phyloP scores from a whole-genome alignment of 2,888 invertebrate species.

The Synergus gifuensis region DNA sequence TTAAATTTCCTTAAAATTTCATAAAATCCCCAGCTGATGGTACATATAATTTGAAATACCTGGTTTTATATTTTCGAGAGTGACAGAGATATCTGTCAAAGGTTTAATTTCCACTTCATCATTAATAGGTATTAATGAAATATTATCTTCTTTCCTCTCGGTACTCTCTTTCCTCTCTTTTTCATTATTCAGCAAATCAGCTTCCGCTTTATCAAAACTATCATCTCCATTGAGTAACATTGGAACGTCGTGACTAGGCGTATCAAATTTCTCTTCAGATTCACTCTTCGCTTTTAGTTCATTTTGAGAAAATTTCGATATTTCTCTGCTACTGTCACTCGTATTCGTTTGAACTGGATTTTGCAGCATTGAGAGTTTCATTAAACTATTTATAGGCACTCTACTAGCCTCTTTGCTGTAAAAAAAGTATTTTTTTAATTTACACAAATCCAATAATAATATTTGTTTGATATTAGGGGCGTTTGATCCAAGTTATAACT shows the following conservation, averaged over 20 bases:
- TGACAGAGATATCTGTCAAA: slow-evolving; percentile 85
- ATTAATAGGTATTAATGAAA: slow-evolving; percentile 53
- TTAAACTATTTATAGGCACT: slow-evolving; percentile 81
- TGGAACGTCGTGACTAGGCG: slow-evolving; percentile 9
- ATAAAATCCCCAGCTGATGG: background rate
- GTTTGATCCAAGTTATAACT: no score
- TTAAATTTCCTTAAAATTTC: background rate
- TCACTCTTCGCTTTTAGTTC: slow-evolving; percentile 4
- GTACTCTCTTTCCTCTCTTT: slow-evolving; percentile 4
- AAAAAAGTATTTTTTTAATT: slow-evolving; percentile 44
- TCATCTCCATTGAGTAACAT: slow-evolving; percentile 34
- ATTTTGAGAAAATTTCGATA: slow-evolving; percentile 41
- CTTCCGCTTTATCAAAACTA: background rate
- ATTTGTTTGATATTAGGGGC: background rate
- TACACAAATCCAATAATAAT: background rate
- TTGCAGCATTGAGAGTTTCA: slow-evolving; percentile 45
- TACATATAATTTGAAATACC: slow-evolving; percentile 73
- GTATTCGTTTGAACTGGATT: slow-evolving; percentile 3
- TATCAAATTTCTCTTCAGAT: slow-evolving; percentile 2
- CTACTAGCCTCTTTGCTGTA: slow-evolving; percentile 80
- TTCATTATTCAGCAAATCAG: slow-evolving; percentile 22
- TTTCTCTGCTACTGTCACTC: slow-evolving; percentile 41
- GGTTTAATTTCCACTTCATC: slow-evolving; percentile 78
- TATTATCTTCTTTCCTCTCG: slow-evolving; percentile 52
- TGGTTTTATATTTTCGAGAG: slow-evolving; percentile 88